These are phyloP conservation scores for Tetranychus piercei DNA, from an alignment of 2,888 invertebrate species.

Conservation along the genomic window DNA sequence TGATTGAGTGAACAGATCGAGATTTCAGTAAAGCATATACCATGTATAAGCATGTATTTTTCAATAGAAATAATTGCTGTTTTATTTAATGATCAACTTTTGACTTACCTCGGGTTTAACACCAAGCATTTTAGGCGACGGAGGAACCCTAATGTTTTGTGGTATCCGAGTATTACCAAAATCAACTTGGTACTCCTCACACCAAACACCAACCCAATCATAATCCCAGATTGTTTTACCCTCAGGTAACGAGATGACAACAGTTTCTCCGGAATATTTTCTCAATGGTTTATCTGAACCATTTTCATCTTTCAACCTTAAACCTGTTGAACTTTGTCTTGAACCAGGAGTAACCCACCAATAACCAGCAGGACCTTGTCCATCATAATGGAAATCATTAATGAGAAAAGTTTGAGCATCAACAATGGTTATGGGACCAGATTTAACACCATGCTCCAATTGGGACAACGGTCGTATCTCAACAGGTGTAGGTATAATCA, in stretches of 20 bases:
- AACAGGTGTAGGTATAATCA: slow-evolving; percentile 59
- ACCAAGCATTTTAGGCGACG: slow-evolving; percentile 77
- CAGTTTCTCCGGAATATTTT: slow-evolving; percentile 75
- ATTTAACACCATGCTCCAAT: slow-evolving; percentile 66
- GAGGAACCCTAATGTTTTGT: slow-evolving; percentile 70
- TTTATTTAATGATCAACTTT: neutral
- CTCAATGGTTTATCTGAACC: slow-evolving; percentile 42
- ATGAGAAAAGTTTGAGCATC: slow-evolving; percentile 81
- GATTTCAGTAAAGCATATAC: too few species aligned
- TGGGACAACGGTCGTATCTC: slow-evolving; percentile 68
- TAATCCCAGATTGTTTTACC: slow-evolving; percentile 70
- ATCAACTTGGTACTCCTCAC: slow-evolving; percentile 65
- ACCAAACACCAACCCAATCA: slow-evolving; percentile 80
- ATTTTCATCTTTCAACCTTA: slow-evolving; percentile 26
- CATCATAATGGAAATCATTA: slow-evolving; percentile 77
- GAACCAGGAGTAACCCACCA: slow-evolving; percentile 27
- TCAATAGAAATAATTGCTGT: neutral
- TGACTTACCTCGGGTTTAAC: slow-evolving; percentile 67
- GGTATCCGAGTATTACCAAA: slow-evolving; percentile 76
- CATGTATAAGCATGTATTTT: too few species aligned
- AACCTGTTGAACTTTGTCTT: slow-evolving; percentile 24
- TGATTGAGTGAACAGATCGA: too few species aligned
- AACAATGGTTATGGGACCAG: slow-evolving; percentile 72
- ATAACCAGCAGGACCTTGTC: slow-evolving; percentile 41
- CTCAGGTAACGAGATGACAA: slow-evolving; percentile 69